Evolutionary conservation across 2,888 invertebrate genomes (phyloP), one percentile per base, ranked within the genome.

Genomic region (Drosophila heteroneura): DNA sequence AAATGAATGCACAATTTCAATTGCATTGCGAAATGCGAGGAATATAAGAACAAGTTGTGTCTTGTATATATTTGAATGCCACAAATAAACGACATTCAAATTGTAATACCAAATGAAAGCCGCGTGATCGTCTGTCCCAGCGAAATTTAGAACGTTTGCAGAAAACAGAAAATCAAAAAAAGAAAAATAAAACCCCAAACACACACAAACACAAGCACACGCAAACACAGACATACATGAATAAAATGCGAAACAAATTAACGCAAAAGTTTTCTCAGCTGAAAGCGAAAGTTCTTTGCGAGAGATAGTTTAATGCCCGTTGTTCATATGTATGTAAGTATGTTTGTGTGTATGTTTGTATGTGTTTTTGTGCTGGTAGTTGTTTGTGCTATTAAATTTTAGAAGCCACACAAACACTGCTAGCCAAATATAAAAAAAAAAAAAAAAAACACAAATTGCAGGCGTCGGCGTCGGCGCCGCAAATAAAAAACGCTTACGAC

Each of bases 401-500:
- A 59, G 65, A 73, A 64, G 75, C 60, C 49, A 39, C 52, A 51
- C 61, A 51, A 69, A 61, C 53, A 67, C 64, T 51, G 68, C 47
- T 28, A 61, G 44, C 49, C 57, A 61, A 49, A 57, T 63, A 49
- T 28, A 61, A 52, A 58, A 62, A 72, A 61, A 72, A 69, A 26
- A 54, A 54, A 66, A n/a, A 75, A 58, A 47, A 44, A 63, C 64
- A 62, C 60, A 61, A 67, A 75, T 65, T 57, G 52, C 67, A 26
- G 64, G 47, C 49, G 65, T 49, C 54, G 69, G 44, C 47, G 73
- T 32, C 68, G 69, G 64, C 69, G 62, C 51, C 58, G 63, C 67
- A 81, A 71, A 74, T 74, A 73, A 79, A 76, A 90, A 86, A 79
- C 70, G 89, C 85, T 85, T 85, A 90, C 89, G 83, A 78, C 85